A percentile compares a stretch with the other conserved stretches of the same genome.
Evolutionary conservation across 37 sponge, comb jelly and placozoan species (phyloP).

Genomic region (Theonella swinhoei): DNA sequence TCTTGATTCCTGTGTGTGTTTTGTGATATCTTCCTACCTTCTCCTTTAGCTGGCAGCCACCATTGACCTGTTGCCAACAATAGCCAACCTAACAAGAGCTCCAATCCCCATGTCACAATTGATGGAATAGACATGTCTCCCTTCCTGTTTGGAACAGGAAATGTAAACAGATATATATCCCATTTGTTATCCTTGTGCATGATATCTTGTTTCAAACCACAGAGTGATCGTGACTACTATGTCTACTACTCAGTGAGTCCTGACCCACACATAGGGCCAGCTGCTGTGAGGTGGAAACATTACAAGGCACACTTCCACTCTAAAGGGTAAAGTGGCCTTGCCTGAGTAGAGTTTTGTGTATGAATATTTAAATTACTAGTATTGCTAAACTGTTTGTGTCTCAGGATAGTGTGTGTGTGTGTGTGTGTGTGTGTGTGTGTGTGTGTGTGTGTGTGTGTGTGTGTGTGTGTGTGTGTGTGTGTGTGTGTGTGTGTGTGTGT

Average conservation of each 20-base stretch:
- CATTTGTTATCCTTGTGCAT: neutral
- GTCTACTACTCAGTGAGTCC: constrained; percentile 54
- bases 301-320: constrained; percentile 77
- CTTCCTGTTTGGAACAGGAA: constrained; percentile 33
- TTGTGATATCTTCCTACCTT: neutral
- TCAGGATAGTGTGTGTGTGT: too few species aligned
- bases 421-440: constrained; percentile 3
- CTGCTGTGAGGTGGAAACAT: constrained; percentile 53
- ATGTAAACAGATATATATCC: neutral
- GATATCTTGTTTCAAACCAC: neutral
- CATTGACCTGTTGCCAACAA: constrained; percentile 55
- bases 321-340: constrained; percentile 31
- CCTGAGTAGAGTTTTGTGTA: neutral
- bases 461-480: constrained; percentile 22
- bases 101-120: constrained; percentile 16
- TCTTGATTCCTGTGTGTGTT: neutral
- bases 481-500: constrained; percentile 7
- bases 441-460: constrained; percentile 16
- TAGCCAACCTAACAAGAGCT: constrained; percentile 24
- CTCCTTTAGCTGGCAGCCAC: constrained; percentile 33
- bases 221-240: constrained; percentile 46
- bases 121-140: constrained; percentile 63
- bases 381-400: too few species aligned
- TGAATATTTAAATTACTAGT: too few species aligned
- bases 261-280: constrained; percentile 29